Base-by-base conservation (phyloP, 2,113 vertebrate species). In the Poeciliopsis prolifica region DNA sequence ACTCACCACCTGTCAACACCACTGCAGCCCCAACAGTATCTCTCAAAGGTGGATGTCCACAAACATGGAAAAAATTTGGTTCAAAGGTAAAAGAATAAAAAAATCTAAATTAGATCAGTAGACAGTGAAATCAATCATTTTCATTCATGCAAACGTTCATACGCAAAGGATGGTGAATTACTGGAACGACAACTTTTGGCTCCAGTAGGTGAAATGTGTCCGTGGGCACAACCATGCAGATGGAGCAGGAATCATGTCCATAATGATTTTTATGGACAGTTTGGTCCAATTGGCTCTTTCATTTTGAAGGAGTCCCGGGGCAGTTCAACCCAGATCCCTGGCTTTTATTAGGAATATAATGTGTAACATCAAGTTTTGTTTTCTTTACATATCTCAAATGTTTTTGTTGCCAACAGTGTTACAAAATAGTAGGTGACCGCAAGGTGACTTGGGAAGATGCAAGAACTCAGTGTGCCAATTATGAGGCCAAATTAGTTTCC, bases 401-500 rank as follows among this genome's bases (percentile, higher is more conserved):
- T 30, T 66, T 82, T 63, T 76, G 0, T 65, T 33, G 7, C 69
- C 30, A 28, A n/a, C 73, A 99, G 98, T 99, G 98, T 87, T 96
- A 96, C 85, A 96, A 73, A 84, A 77, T 97, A 40, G 93, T 94
- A 77, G 95, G 0, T 22, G 86, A 81, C 76, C 91, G 88, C 0
- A 89, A 29, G 75, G 77, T 89, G 79, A 92, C 72, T 19, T 98
- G 97, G 98, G 82, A 91, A 30, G 90, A 94, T 0, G 95, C 97
- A 44, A 93, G 95, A 70, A 87, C 75, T 71, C 77, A 90, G 79
- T 99, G 98, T 85, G 85, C 84, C 72, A 63, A n/a, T 5, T 79
- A 90, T 44, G 91, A 92, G 75, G 97, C 96, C 72, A 96, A 95
- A 81, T 86, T 99, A 78, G 95, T 72, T 37, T 94, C 96, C 6